phyloP scores from a whole-genome alignment of 2,797 vertebrate genomes.

The Labroides dimidiatus region DNA sequence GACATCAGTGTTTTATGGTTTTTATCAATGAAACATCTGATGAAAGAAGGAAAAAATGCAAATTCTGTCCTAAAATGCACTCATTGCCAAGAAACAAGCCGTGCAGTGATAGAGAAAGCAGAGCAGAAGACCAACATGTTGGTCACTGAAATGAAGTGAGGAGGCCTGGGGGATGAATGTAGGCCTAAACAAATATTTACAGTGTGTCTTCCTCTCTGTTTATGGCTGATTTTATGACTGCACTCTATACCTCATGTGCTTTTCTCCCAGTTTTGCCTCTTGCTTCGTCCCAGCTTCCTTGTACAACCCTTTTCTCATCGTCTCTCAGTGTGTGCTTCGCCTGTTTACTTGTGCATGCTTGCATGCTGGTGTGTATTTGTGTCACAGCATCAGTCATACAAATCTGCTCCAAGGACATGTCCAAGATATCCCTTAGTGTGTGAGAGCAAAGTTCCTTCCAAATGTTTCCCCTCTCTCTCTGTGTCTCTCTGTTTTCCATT shows the following conservation, averaged over 20 bases:
- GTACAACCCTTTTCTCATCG: neutral
- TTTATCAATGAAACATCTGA: neutral
- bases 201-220: conserved; percentile 53
- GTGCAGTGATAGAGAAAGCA: neutral
- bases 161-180: conserved; percentile 24
- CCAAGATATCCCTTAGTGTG: neutral
- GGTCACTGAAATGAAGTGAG: conserved; percentile 20
- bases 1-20: neutral
- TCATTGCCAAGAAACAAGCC: neutral
- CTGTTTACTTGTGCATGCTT: conserved; percentile 1
- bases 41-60: neutral
- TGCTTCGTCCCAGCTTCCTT: neutral
- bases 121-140: neutral
- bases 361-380: neutral
- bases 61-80: neutral
- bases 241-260: conserved; percentile 9
- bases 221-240: conserved; percentile 60
- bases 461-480: neutral
- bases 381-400: neutral
- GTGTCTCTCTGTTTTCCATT: conserved; percentile 8
- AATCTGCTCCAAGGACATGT: conserved; percentile 11
- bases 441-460: neutral
- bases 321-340: neutral
- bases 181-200: conserved; percentile 74
- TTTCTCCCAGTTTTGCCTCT: neutral